Percentiles rank a stretch among this genome's conserved stretches.
Conservation (phyloP, 1,140 invertebrate species). For the Heliconius eleuchia region DNA sequence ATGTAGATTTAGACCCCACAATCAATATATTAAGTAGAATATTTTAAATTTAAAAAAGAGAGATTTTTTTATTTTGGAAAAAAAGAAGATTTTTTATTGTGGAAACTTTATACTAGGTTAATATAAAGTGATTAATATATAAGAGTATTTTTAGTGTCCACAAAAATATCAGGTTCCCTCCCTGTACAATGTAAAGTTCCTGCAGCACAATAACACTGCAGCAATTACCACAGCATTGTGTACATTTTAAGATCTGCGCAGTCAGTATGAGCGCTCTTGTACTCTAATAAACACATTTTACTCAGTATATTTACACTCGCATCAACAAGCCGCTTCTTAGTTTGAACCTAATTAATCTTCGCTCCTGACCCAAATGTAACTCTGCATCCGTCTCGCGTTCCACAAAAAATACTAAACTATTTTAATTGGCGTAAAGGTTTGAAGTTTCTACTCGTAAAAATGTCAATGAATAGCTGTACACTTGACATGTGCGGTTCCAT, state of each 20-base stretch:
- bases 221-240: constrained; percentile 63
- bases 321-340: constrained; percentile 61
- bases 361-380: constrained; percentile 66
- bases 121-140: background rate
- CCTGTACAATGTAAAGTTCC: constrained; percentile 3
- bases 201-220: constrained; percentile 45
- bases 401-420: constrained; percentile 73
- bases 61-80: too few relatives aligned
- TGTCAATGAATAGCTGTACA: constrained; percentile 63
- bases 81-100: background rate
- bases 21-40: too few relatives aligned
- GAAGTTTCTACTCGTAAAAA: constrained; percentile 63
- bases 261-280: constrained; percentile 52
- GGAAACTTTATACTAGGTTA: background rate
- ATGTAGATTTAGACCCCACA: background rate
- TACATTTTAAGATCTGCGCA: constrained; percentile 57
- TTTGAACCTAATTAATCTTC: constrained; percentile 69
- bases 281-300: constrained; percentile 66
- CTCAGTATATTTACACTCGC: constrained; percentile 61
- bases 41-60: too few relatives aligned
- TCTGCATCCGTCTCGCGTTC: constrained; percentile 57
- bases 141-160: background rate
- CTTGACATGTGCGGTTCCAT: constrained; percentile 53
- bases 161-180: background rate
- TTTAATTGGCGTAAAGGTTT: constrained; percentile 78